Evolutionary conservation across 1,140 invertebrate genomes (phyloP).

Genomic region (Brachionus rotundiformis): DNA sequence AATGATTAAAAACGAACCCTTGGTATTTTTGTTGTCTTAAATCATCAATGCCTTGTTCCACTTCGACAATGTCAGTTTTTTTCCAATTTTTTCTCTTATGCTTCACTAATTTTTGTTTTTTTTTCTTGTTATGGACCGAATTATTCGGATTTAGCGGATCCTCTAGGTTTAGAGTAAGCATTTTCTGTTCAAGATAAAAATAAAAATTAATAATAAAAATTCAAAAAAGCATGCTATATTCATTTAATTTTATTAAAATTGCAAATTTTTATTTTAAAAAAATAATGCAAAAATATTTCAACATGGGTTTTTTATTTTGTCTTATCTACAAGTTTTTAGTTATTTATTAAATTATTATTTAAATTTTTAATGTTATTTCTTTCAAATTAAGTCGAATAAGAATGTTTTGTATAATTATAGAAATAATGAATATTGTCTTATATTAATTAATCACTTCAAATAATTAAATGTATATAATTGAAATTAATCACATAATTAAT

Average conservation of each 20-base stretch:
- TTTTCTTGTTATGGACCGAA: conserved; percentile 2
- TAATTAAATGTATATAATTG: no score
- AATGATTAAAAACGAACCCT: conserved; percentile 6
- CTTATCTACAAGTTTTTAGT: not conserved
- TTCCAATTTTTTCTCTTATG: conserved; percentile 50
- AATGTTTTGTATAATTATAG: no score
- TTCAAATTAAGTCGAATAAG: no score
- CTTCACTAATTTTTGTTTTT: conserved; percentile 49
- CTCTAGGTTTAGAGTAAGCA: conserved; percentile 30
- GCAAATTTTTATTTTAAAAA: not conserved
- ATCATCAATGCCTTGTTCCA: conserved; percentile 45
- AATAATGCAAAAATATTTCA: not conserved
- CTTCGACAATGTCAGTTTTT: conserved; percentile 35
- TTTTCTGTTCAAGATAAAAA: not conserved
- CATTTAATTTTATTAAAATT: not conserved
- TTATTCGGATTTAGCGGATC: not conserved
- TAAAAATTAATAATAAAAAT: not conserved
- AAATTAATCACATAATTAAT: no score
- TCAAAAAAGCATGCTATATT: conserved; percentile 13
- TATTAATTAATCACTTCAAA: no score
- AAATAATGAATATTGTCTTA: no score
- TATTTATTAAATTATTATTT: not conserved
- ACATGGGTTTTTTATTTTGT: not conserved
- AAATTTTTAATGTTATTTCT: no score
- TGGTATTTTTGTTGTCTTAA: conserved; percentile 21